Percentiles rank a stretch among this genome's conserved stretches.
phyloP scores from a whole-genome alignment of 2,113 vertebrate genomes.

The Cyprichromis sp. region DNA sequence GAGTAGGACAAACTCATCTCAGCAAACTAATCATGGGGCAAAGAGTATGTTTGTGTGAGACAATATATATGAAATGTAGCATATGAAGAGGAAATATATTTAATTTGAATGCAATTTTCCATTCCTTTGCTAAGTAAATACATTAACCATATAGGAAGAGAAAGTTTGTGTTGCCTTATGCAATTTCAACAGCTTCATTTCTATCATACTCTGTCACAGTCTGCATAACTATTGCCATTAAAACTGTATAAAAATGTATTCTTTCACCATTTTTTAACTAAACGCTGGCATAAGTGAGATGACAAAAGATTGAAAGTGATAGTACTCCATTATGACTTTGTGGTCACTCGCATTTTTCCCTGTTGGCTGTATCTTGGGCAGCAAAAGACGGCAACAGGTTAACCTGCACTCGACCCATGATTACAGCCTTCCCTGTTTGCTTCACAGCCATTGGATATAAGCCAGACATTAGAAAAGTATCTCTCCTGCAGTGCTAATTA shows the following conservation, averaged over 20 bases:
- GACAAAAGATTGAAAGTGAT: neutral
- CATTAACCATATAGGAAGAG: neutral
- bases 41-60: neutral
- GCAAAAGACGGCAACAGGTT: neutral
- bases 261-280: neutral
- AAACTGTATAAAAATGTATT: neutral
- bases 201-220: neutral
- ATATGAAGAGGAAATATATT: neutral
- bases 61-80: neutral
- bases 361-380: neutral
- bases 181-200: neutral
- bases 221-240: neutral
- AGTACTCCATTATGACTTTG: neutral
- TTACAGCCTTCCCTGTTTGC: neutral
- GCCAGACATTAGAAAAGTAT: neutral
- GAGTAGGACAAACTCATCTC: neutral
- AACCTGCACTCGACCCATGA: neutral
- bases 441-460: neutral
- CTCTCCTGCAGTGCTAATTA: neutral
- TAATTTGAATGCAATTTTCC: neutral
- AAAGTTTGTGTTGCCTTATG: neutral
- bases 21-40: neutral
- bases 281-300: rapidly evolving
- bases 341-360: neutral
- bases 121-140: neutral